Base-by-base conservation (phyloP, 2,888 invertebrate genomes). In the Parnassius orleans region DNA sequence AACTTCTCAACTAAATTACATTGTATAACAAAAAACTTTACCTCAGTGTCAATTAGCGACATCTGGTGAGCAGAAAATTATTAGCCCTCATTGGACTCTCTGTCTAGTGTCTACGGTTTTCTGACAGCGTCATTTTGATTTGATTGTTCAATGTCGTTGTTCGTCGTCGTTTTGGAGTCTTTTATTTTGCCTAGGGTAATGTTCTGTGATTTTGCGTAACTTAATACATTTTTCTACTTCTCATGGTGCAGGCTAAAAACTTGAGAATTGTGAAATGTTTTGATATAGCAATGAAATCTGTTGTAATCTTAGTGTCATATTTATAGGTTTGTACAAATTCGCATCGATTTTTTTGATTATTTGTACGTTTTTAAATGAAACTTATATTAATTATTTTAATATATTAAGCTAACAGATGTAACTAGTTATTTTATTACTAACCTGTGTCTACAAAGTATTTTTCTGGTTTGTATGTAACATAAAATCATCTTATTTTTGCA, bases 311-410 rank as follows among this genome's bases (percentile, higher is more conserved):
- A 24, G 62, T 48, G 54, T 43, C 44, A 44, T 54, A 53, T 53
- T 63, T 63, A 63, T 63, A 63, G 62, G 58, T 63, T 58, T 48
- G 62, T 59, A 59, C 10, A 33, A 46, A 52, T 54, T 52, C 11
- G 3, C 48, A 54, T 58, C 52, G 52, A 46, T 52, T 44, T 63
- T 50, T 64, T 54, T 48, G 7, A 57, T 64, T 57, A 42, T 54
- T 43, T 51, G 41, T 11, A 24, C 11, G 42, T 51, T 46, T 14
- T 42, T 53, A n/a, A 43, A 58, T 44, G 24, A 24, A 24, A 33
- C 9, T 10, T 33, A 33, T 52, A 41, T 52, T 52, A 33, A 33
- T 33, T 33, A 33, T 33, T 33, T 33, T 7, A 33, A 33, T 33
- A 33, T 33, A 33, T 33, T 33, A 33, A 33, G 7, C 7, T 33